phyloP scores from a whole-genome alignment of 1,140 invertebrate species.

The Metopolophium dirhodum region DNA sequence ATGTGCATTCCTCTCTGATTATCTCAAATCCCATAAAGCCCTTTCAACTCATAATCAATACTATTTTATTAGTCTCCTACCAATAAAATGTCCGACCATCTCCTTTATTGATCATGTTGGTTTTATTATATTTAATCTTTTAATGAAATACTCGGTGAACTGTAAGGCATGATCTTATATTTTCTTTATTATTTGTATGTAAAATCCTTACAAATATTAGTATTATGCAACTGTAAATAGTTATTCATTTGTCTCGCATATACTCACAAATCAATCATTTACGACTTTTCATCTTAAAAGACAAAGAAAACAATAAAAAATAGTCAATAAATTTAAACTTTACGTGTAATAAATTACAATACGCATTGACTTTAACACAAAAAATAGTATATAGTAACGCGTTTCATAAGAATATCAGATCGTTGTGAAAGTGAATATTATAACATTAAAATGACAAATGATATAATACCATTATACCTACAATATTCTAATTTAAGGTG shows the following conservation, averaged over 20 bases:
- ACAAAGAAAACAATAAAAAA: background rate
- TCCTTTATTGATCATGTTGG: background rate
- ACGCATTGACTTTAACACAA: background rate
- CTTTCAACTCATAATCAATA: background rate
- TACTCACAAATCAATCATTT: background rate
- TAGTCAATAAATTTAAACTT: background rate
- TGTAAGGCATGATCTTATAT: background rate
- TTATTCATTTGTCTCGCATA: background rate
- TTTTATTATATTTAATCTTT: background rate
- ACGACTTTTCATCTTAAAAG: background rate
- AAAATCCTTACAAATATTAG: background rate
- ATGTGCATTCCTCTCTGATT: background rate
- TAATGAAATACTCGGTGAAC: background rate
- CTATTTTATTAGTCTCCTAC: background rate
- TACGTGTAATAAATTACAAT: background rate
- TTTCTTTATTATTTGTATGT: background rate
- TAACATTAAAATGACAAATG: background rate
- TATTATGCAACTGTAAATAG: background rate
- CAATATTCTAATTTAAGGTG: background rate
- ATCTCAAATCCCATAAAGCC: background rate
- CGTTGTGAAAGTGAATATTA: background rate
- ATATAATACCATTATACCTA: background rate
- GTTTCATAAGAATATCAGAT: background rate
- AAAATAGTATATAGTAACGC: background rate
- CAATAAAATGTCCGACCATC: background rate